phyloP scores from a whole-genome alignment of 2,797 vertebrate genomes.

The Pygocentrus nattereri region DNA sequence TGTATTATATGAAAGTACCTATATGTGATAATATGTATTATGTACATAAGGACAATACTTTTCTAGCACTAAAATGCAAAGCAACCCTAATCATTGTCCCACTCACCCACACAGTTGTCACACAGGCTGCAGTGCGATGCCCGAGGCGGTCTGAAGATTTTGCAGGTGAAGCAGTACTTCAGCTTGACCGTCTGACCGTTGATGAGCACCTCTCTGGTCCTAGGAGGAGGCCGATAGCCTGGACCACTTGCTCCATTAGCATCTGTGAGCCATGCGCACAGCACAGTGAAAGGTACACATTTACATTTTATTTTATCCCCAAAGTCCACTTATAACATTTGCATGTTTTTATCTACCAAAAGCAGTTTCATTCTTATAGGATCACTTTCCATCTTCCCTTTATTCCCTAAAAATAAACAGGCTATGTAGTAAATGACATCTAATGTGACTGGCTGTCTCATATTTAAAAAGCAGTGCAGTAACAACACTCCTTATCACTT shows the following conservation, averaged over 20 bases:
- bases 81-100: too few relatives aligned
- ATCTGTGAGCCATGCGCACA: conserved; percentile 75
- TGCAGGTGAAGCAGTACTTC: conserved; percentile 90
- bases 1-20: too few relatives aligned
- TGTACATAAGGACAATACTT: too few relatives aligned
- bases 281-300: neutral
- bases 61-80: too few relatives aligned
- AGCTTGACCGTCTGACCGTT: conserved; percentile 91
- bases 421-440: neutral
- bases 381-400: too few relatives aligned
- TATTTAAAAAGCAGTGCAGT: too few relatives aligned
- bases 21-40: too few relatives aligned
- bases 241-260: conserved; percentile 85
- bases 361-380: too few relatives aligned
- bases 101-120: conserved; percentile 90
- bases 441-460: neutral
- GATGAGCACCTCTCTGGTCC: conserved; percentile 91
- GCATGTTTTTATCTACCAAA: too few relatives aligned
- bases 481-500: too few relatives aligned
- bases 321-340: too few relatives aligned
- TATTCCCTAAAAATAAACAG: neutral
- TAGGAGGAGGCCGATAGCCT: conserved; percentile 87
- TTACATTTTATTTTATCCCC: too few relatives aligned
- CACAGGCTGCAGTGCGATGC: conserved; percentile 91
- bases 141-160: conserved; percentile 88